Conservation (phyloP, 2,888 invertebrate genomes). For the Vanessa cardui region DNA sequence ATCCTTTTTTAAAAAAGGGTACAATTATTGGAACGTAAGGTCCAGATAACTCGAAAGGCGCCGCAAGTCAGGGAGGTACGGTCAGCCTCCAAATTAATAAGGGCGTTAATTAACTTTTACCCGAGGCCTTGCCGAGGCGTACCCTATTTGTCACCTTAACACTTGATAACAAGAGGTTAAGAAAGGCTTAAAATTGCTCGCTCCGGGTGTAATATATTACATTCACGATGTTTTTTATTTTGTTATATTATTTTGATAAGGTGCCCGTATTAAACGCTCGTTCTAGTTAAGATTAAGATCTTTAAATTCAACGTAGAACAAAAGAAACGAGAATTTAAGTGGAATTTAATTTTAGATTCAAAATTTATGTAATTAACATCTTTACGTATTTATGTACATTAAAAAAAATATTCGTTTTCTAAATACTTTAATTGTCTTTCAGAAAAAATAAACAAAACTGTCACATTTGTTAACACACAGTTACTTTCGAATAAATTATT, state of each 20-base stretch:
- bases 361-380: no score
- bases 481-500: no score
- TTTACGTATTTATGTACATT: no score
- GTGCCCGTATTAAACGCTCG: neutral
- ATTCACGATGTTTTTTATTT: constrained; percentile 1
- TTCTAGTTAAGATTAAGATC: constrained; percentile 1
- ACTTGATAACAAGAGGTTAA: constrained; percentile 59
- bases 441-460: no score
- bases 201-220: constrained; percentile 4
- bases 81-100: constrained; percentile 73
- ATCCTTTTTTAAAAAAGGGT: constrained; percentile 11
- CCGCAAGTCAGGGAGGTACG: constrained; percentile 50
- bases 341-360: neutral
- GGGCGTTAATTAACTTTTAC: constrained; percentile 66
- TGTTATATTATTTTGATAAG: constrained; percentile 6
- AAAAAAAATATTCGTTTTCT: no score
- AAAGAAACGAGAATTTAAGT: neutral
- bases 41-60: constrained; percentile 26
- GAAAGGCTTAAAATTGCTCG: constrained; percentile 2
- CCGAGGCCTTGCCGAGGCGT: constrained; percentile 59
- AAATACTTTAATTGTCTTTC: no score
- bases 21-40: constrained; percentile 24
- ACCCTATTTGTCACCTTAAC: constrained; percentile 72
- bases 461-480: no score
- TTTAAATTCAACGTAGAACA: neutral